Conservation (phyloP, 2,888 invertebrate species). For the Lathronympha strigana region DNA sequence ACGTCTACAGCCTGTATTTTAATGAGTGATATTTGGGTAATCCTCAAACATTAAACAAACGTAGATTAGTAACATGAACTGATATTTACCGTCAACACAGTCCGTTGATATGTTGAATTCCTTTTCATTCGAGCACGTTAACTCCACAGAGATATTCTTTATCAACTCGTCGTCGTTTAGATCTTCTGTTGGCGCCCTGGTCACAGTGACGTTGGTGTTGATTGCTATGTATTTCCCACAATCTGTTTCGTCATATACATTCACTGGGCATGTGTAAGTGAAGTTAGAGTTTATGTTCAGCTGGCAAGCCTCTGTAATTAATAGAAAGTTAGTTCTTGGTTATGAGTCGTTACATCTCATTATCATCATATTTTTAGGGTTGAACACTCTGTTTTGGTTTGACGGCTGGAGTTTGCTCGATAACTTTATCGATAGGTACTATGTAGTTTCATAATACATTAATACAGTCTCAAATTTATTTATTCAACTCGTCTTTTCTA, state of each 20-base stretch:
- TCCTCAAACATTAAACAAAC: neutral
- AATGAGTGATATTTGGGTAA: neutral
- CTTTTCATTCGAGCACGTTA: neutral
- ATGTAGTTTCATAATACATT: too few species aligned
- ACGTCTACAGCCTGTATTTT: too few species aligned
- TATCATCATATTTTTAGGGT: too few species aligned
- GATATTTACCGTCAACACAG: neutral
- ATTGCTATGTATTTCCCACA: neutral
- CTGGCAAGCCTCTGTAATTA: slow-evolving; percentile 9
- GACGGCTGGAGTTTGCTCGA: too few species aligned
- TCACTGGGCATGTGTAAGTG: neutral
- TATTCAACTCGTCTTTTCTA: too few species aligned
- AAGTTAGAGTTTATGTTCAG: neutral
- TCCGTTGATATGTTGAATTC: neutral
- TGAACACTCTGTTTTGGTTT: too few species aligned
- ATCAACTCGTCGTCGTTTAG: neutral
- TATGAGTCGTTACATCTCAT: too few species aligned
- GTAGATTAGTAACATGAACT: neutral
- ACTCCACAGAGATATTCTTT: neutral
- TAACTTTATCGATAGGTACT: too few species aligned
- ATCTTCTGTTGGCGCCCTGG: neutral
- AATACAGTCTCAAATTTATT: too few species aligned
- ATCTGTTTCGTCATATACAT: neutral
- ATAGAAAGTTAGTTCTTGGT: neutral
- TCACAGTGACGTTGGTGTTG: neutral